phyloP scores from a whole-genome alignment of 2,888 invertebrate species.

The Megaustenia siamemsis region DNA sequence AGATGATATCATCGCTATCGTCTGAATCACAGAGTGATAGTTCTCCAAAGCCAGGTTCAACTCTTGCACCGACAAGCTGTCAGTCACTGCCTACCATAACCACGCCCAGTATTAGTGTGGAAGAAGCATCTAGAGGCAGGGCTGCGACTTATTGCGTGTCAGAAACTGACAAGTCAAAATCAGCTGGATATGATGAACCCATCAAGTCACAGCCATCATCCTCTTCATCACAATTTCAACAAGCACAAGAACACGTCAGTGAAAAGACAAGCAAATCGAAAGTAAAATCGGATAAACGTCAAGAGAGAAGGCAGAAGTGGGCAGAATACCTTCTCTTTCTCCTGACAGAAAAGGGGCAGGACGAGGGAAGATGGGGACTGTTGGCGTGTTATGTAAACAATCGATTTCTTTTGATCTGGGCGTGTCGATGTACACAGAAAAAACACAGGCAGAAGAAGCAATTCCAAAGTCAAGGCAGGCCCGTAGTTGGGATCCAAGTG shows the following conservation, averaged over 20 bases:
- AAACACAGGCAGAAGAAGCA: slow-evolving; percentile 52
- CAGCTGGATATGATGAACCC: not conserved
- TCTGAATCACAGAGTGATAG: slow-evolving; percentile 31
- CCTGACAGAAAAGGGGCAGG: slow-evolving; percentile 61
- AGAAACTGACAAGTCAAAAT: slow-evolving; percentile 19
- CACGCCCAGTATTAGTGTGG: slow-evolving; percentile 54
- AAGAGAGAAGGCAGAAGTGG: slow-evolving; percentile 36
- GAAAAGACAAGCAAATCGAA: not conserved
- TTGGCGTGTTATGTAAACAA: slow-evolving; percentile 76
- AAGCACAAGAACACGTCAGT: not conserved
- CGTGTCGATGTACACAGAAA: slow-evolving; percentile 65
- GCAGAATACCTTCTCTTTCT: slow-evolving; percentile 50
- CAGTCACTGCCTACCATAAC: slow-evolving; percentile 70
- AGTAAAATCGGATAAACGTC: not conserved
- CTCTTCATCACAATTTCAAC: slow-evolving; percentile 1
- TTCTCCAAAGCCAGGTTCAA: slow-evolving; percentile 63
- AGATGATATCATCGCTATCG: slow-evolving; percentile 35
- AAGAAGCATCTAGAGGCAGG: slow-evolving; percentile 54
- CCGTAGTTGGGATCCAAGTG: slow-evolving; percentile 42
- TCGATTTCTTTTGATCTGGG: slow-evolving; percentile 76
- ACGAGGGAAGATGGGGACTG: slow-evolving; percentile 72
- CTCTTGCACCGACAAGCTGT: slow-evolving; percentile 65
- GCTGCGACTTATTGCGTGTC: slow-evolving; percentile 63
- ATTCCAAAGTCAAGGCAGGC: slow-evolving; percentile 30
- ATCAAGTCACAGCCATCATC: not conserved